A percentile compares a stretch with the other conserved stretches of the same genome.
Evolutionary conservation across 1,140 invertebrate species (phyloP).

Genomic region (Hylaeus anthracinus): DNA sequence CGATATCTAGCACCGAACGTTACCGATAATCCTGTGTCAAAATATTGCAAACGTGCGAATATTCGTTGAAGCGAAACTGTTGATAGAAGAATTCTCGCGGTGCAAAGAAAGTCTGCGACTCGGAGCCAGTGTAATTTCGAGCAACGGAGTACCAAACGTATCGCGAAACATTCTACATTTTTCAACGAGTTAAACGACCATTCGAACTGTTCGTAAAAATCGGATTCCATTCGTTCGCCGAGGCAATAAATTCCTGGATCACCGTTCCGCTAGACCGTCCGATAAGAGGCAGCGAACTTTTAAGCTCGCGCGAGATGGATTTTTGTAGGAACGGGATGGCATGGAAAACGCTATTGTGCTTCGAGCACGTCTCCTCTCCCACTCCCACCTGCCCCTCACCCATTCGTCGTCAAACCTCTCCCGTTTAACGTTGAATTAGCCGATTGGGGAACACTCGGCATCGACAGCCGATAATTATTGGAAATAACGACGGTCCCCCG

Average conservation of each 20-base stretch:
- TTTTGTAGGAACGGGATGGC: constrained; percentile 46
- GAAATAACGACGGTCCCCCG: constrained; percentile 48
- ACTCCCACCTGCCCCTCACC: neutral
- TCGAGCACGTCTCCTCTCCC: neutral
- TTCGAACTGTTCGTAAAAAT: constrained; percentile 6
- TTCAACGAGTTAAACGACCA: neutral
- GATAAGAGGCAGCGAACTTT: constrained; percentile 35
- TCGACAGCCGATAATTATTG: constrained; percentile 65
- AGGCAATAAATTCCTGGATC: constrained; percentile 26
- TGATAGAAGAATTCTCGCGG: neutral
- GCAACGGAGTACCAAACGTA: neutral
- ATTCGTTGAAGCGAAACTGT: too few relatives aligned
- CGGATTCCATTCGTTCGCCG: neutral
- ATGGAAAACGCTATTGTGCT: constrained; percentile 34
- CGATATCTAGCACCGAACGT: too few relatives aligned
- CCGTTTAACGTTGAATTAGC: constrained; percentile 55
- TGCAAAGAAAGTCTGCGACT: neutral
- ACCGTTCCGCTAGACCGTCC: constrained; percentile 21
- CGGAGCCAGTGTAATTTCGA: neutral
- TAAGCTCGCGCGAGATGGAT: constrained; percentile 48
- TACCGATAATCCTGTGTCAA: too few relatives aligned
- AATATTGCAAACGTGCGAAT: too few relatives aligned
- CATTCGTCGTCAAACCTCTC: neutral
- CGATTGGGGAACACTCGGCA: constrained; percentile 43
- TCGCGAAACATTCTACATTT: constrained; percentile 5